A percentile compares a stretch with the other conserved stretches of the same genome.
Evolutionary conservation across 2,113 vertebrate genomes (phyloP).

Genomic region (Struthio camelus): DNA sequence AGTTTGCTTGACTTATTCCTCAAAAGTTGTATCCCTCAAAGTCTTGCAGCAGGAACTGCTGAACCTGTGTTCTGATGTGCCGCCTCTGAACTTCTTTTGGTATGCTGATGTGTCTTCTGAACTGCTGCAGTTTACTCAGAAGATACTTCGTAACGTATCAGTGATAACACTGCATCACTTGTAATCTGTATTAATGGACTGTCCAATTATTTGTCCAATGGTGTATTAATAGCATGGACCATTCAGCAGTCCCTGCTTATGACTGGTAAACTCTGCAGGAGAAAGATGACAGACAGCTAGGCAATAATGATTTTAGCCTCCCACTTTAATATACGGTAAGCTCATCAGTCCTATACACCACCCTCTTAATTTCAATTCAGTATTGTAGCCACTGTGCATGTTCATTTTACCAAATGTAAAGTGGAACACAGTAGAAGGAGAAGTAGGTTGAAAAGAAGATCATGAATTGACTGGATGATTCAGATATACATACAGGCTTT

Average conservation of each 20-base stretch:
- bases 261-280: not conserved
- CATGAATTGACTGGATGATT: not conserved
- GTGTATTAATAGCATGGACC: not conserved
- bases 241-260: not conserved
- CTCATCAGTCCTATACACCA: not conserved
- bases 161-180: not conserved
- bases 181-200: not conserved
- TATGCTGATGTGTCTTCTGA: not conserved
- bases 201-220: too few species aligned
- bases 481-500: not conserved
- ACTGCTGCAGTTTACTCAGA: not conserved
- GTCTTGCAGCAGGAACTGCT: not conserved
- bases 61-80: not conserved
- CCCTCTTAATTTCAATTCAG: not conserved
- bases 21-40: not conserved
- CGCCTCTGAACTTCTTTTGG: not conserved
- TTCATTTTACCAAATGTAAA: not conserved
- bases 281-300: not conserved
- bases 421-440: not conserved
- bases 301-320: not conserved
- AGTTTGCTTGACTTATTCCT: not conserved
- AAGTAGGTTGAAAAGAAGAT: not conserved
- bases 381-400: not conserved
- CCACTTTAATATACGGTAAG: not conserved
- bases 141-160: not conserved